Evolutionary conservation across 2,888 invertebrate genomes (phyloP).

Genomic region (Eupithecia tripunctaria): DNA sequence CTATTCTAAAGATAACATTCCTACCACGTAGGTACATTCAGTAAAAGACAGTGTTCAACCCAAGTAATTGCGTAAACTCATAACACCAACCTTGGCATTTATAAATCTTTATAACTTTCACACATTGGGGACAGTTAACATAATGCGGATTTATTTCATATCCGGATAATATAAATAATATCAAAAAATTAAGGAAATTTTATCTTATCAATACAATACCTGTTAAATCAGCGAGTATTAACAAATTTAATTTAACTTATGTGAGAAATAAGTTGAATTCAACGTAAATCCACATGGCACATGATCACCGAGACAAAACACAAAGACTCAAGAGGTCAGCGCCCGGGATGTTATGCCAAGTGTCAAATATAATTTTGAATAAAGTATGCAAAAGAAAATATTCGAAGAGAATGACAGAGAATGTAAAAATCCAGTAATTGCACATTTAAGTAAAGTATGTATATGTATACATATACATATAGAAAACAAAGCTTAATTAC

Average conservation of each 20-base stretch:
- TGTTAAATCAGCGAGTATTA: background rate
- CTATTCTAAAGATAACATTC: constrained; percentile 46
- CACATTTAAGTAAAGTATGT: no score
- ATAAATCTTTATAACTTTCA: constrained; percentile 23
- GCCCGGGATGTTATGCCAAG: constrained; percentile 1
- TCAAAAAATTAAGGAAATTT: constrained; percentile 23
- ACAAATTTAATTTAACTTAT: background rate
- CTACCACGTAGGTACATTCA: constrained; percentile 22
- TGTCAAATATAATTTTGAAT: constrained; percentile 1
- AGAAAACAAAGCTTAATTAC: background rate
- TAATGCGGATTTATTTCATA: constrained; percentile 27
- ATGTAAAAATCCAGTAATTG: background rate
- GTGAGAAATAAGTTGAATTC: background rate
- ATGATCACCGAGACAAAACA: constrained; percentile 33
- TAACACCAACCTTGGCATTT: constrained; percentile 42
- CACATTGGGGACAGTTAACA: constrained; percentile 24
- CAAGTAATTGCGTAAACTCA: constrained; percentile 12
- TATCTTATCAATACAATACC: background rate
- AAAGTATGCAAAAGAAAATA: background rate
- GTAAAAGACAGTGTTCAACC: constrained; percentile 31
- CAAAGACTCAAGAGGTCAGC: constrained; percentile 34
- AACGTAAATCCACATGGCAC: background rate
- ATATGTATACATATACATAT: background rate
- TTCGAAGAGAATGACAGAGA: background rate
- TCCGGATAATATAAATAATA: constrained; percentile 36